Conservation (phyloP, 2,888 invertebrate genomes). For the Orthosia cruda region DNA sequence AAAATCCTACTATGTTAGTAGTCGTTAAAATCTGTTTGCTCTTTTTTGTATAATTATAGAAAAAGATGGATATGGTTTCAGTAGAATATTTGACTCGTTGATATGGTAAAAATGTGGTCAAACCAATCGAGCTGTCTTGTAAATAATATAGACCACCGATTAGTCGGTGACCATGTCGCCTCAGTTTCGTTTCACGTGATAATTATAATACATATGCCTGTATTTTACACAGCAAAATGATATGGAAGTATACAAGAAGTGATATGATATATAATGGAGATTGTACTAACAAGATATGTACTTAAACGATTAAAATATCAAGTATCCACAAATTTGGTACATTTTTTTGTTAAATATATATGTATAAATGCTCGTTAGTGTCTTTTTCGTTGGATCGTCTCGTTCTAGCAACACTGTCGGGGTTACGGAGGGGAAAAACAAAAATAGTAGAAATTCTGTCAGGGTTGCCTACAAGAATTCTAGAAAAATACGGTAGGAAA, state of each 20-base stretch:
- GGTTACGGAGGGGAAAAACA: slow-evolving; percentile 75
- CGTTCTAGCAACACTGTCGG: slow-evolving; percentile 86
- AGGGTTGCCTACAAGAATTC: slow-evolving; percentile 73
- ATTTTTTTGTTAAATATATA: slow-evolving; percentile 76
- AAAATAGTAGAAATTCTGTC: slow-evolving; percentile 75
- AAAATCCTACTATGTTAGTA: slow-evolving; percentile 62
- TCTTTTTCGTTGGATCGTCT: slow-evolving; percentile 88
- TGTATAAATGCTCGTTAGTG: slow-evolving; percentile 90
- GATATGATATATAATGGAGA: slow-evolving; percentile 90
- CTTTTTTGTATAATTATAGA: slow-evolving; percentile 66
- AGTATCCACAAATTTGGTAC: slow-evolving; percentile 88
- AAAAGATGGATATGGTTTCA: slow-evolving; percentile 64
- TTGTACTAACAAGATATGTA: slow-evolving; percentile 91
- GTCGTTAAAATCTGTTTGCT: slow-evolving; percentile 56
- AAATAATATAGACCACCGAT: slow-evolving; percentile 70
- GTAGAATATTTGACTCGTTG: slow-evolving; percentile 52
- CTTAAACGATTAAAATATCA: slow-evolving; percentile 86
- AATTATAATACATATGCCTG: slow-evolving; percentile 82
- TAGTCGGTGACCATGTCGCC: slow-evolving; percentile 64
- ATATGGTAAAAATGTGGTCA: slow-evolving; percentile 71
- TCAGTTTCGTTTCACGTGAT: slow-evolving; percentile 80
- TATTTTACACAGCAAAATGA: slow-evolving; percentile 89
- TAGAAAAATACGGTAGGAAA: slow-evolving; percentile 63
- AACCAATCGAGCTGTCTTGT: slow-evolving; percentile 69
- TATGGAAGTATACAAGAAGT: slow-evolving; percentile 91